Evolutionary conservation across 2,113 vertebrate species (phyloP).

Genomic region (Gallinago jamesoni): DNA sequence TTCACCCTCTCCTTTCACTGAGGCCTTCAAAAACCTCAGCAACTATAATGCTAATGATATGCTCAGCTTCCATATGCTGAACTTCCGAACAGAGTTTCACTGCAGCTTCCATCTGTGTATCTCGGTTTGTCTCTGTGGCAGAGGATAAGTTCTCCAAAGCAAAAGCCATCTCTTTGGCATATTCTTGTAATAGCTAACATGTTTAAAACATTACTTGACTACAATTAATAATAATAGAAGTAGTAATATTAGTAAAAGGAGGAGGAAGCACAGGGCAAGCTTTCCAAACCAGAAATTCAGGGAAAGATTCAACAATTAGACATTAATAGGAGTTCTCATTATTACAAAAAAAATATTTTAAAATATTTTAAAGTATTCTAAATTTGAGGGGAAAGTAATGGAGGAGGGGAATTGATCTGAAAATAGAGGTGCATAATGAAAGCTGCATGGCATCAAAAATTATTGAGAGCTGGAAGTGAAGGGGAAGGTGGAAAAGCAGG

Average conservation of each 20-base stretch:
- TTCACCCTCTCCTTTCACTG: neutral
- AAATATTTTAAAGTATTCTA: neutral
- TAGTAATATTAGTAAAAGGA: neutral
- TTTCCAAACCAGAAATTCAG: neutral
- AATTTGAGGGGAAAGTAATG: neutral
- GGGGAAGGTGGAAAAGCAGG: neutral
- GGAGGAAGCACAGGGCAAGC: neutral
- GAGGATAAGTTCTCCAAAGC: neutral
- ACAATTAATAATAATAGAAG: neutral
- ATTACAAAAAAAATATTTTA: neutral
- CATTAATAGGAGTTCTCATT: neutral
- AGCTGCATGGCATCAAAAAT: neutral
- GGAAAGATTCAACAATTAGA: neutral
- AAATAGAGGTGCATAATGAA: neutral
- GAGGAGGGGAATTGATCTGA: neutral
- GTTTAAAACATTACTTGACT: neutral
- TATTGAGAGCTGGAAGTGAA: neutral
- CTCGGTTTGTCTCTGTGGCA: neutral
- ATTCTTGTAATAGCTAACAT: neutral
- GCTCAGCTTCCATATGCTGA: neutral
- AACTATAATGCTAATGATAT: neutral
- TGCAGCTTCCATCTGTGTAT: neutral
- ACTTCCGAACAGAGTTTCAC: neutral
- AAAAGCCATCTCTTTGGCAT: neutral
- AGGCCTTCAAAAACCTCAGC: neutral